Evolutionary conservation across 2,888 invertebrate species (phyloP).

Genomic region (Dynastes maya): DNA sequence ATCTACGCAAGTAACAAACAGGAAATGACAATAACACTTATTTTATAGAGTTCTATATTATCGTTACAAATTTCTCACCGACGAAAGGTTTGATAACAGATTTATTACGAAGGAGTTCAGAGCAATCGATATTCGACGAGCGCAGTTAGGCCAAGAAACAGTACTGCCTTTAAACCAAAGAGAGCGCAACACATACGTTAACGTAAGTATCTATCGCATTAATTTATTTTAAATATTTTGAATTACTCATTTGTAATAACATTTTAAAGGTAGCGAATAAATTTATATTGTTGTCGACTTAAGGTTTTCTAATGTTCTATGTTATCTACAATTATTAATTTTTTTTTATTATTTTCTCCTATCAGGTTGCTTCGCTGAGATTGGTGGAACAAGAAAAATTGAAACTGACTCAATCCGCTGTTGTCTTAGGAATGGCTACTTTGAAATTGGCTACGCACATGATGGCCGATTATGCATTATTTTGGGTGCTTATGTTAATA

Average conservation of each 20-base stretch:
- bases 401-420: constrained; percentile 72
- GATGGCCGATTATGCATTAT: constrained; percentile 84
- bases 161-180: constrained; percentile 79
- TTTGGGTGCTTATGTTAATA: constrained; percentile 80
- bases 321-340: too few species aligned
- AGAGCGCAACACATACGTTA: constrained; percentile 77
- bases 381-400: constrained; percentile 76
- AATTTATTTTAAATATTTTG: constrained; percentile 5
- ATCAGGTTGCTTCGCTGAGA: constrained; percentile 74
- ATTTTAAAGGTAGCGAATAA: too few species aligned
- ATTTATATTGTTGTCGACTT: too few species aligned
- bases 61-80: constrained; percentile 80
- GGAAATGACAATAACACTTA: neutral
- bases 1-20: too few species aligned
- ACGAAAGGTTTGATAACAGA: constrained; percentile 81
- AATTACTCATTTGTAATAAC: neutral
- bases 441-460: constrained; percentile 84
- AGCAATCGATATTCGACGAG: constrained; percentile 76
- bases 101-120: constrained; percentile 80
- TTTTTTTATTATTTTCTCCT: neutral
- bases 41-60: constrained; percentile 78
- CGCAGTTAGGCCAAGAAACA: constrained; percentile 75
- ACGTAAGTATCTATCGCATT: constrained; percentile 67
- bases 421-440: constrained; percentile 77
- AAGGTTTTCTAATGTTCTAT: too few species aligned